A percentile compares a stretch with the other conserved stretches of the same genome.
Evolutionary conservation across 2,113 vertebrate genomes (phyloP).

Genomic region (Phylloscopus whistleri): DNA sequence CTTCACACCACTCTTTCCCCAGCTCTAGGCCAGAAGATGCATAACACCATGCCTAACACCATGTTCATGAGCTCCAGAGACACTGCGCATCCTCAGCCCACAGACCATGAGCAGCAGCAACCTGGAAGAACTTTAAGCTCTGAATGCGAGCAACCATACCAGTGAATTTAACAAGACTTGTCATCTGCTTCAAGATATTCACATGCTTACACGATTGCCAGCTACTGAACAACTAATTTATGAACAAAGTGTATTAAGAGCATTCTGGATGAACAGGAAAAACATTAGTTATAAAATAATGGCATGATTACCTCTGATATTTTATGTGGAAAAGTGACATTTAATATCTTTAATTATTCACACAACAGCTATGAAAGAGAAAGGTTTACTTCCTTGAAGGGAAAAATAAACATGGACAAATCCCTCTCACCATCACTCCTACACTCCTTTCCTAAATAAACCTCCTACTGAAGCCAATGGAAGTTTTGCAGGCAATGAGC

Average conservation of each 20-base stretch:
- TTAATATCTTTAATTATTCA: constrained; percentile 55
- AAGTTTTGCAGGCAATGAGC: background rate
- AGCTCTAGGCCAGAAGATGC: background rate
- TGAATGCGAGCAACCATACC: accelerated
- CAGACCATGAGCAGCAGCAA: background rate
- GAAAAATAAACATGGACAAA: background rate
- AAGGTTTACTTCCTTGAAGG: background rate
- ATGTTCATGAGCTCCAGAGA: background rate
- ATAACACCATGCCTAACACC: background rate
- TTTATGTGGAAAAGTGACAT: constrained; percentile 41
- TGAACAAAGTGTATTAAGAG: background rate
- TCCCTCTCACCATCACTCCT: background rate
- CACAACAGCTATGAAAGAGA: background rate
- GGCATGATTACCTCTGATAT: background rate
- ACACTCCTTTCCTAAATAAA: background rate
- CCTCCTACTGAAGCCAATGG: background rate
- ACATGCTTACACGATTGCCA: background rate
- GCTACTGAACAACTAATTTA: background rate
- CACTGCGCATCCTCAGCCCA: background rate
- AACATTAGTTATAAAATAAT: background rate
- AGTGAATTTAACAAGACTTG: background rate
- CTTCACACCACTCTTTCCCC: background rate
- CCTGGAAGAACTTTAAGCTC: background rate
- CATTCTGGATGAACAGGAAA: background rate
- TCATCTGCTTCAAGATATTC: background rate